Base-by-base conservation (phyloP, 2,888 invertebrate genomes). In the Papilio elwesi region DNA sequence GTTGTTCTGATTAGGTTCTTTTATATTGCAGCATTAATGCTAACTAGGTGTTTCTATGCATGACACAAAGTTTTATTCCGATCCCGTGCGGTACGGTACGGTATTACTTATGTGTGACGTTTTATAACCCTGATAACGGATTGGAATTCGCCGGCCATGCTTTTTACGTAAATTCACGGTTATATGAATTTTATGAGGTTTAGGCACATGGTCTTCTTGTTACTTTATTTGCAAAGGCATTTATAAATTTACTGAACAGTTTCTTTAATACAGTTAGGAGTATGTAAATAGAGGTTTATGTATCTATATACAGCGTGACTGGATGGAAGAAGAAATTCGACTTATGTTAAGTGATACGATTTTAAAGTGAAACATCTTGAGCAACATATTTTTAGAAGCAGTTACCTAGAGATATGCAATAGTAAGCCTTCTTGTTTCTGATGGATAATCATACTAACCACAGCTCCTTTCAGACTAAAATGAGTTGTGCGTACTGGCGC, bases 1-100 rank as follows among this genome's bases (percentile, higher is more conserved):
- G 87, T 88, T 8, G 15, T 51, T 43, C n/a, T 36, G 62, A 68
- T 51, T 51, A 55, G 9, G 68, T 64, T 65, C 43, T 65, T 68
- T 65, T 68, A 73, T 73, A 47, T 38, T 47, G 68, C 55, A 38
- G 65, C 38, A 57, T 64, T 55, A 57, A 57, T 69, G 47, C 59
- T 38, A 69, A 87, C 85, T 87, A 84, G 79, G 77, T 77, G 73
- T 76, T 51, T 74, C 69, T 73, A 76, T 75, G 80, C 68, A 75
- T 78, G 79, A 77, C 77, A 80, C 79, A 76, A 75, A 79, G 82
- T 89, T 89, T 88, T 91, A 89, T 88, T 86, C 81, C 76, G 77
- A 76, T 78, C 79, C 78, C 74, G 77, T 77, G 76, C 77, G 75
- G 75, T 81, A 82, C 82, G n/a, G n/a, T n/a, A n/a, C n/a, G n/a